Percentiles rank a stretch among this genome's conserved stretches.
Conservation (phyloP, 2,797 vertebrate genomes). For the Allobates femoralis region DNA sequence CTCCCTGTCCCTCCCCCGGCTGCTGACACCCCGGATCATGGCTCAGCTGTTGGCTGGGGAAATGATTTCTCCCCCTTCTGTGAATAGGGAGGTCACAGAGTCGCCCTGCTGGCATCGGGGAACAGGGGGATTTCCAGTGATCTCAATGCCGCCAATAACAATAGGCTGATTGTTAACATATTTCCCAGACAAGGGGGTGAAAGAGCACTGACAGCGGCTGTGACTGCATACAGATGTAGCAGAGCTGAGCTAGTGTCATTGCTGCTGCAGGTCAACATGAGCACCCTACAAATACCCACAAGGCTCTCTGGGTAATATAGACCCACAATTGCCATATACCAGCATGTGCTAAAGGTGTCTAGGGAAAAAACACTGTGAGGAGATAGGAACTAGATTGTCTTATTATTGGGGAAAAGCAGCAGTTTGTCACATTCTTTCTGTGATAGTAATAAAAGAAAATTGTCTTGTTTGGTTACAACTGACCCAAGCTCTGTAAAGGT, state of each 20-base stretch:
- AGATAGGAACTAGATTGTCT: too few species aligned
- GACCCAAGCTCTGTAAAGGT: too few species aligned
- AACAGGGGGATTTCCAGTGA: conserved; percentile 31
- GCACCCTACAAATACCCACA: too few species aligned
- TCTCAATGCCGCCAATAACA: background rate
- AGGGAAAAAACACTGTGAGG: too few species aligned
- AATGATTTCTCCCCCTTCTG: background rate
- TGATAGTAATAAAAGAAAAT: too few species aligned
- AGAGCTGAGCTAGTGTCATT: background rate
- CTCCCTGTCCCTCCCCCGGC: background rate
- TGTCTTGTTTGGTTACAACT: too few species aligned
- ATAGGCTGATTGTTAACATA: background rate
- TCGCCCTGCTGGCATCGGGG: conserved; percentile 3
- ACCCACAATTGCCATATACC: too few species aligned
- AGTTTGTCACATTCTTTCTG: too few species aligned
- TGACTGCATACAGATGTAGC: background rate
- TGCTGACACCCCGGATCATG: background rate
- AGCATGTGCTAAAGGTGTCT: too few species aligned
- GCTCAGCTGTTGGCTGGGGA: background rate
- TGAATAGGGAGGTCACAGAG: conserved; percentile 8
- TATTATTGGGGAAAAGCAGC: too few species aligned
- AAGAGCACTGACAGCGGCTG: background rate
- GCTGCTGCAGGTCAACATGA: background rate
- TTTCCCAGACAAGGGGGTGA: background rate
- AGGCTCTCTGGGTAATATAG: too few species aligned